These are phyloP conservation scores for Onthophagus taurus DNA, from an alignment of 1,140 invertebrate genomes.

Conservation along the genomic window DNA sequence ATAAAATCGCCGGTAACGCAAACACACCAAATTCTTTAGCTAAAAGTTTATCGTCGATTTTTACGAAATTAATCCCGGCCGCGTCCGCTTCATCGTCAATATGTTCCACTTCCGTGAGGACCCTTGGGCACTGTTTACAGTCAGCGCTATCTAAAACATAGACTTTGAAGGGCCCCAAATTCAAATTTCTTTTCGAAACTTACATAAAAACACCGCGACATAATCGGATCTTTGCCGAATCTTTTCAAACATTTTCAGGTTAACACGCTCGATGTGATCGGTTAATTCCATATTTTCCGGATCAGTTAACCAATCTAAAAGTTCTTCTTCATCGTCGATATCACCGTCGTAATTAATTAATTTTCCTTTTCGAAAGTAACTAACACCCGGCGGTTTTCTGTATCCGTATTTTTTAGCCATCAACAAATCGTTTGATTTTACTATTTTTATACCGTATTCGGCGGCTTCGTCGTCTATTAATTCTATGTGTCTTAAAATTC, in stretches of 20 bases:
- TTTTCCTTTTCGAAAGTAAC: conserved; percentile 86
- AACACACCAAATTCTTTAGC: conserved; percentile 82
- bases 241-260: conserved; percentile 88
- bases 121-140: conserved; percentile 86
- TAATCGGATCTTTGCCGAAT: conserved; percentile 84
- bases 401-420: conserved; percentile 94
- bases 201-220: conserved; percentile 91
- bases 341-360: conserved; percentile 87
- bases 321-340: conserved; percentile 86
- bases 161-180: background rate
- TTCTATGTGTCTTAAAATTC: conserved; percentile 74
- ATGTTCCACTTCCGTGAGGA: conserved; percentile 81
- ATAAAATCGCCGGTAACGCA: conserved; percentile 78
- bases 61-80: conserved; percentile 90
- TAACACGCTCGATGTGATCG: conserved; percentile 88
- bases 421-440: conserved; percentile 77
- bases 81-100: conserved; percentile 88
- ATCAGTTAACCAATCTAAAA: conserved; percentile 87
- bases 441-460: conserved; percentile 87
- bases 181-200: conserved; percentile 37
- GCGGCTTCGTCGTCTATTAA: conserved; percentile 85
- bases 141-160: conserved; percentile 77
- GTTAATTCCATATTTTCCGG: conserved; percentile 91
- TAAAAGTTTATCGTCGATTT: conserved; percentile 79
- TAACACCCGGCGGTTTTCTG: conserved; percentile 79